Base-by-base conservation (phyloP, 1,140 invertebrate genomes). In the Drosophila kikkawai region DNA sequence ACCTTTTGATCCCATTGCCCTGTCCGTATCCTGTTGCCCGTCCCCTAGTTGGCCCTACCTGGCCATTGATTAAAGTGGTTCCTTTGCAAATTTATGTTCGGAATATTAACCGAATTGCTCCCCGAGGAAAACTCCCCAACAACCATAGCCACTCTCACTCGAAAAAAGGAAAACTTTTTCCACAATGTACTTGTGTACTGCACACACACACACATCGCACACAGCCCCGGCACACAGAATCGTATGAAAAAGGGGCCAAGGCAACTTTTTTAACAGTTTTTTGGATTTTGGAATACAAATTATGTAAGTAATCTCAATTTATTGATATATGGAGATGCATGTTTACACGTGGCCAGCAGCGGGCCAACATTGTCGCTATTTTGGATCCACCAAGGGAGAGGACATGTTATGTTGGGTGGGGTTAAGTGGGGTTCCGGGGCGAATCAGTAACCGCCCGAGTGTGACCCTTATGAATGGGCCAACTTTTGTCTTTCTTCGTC, bases 261-360 rank as follows among this genome's bases (percentile, higher is more conserved):
- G 61, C 66, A 90, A 90, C 85, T 90, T 90, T 87, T 88, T 90
- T 76, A 88, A 85, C 85, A 90, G 78, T 90, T 88, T 83, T 69
- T 88, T 85, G 85, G 81, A 85, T 90, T 88, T 88, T 85, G 86
- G 85, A 85, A 88, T 88, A 88, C 85, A 88, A 90, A 88, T 90
- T 88, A 85, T 88, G 85, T 82, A 85, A 79, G 85, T 88, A 88
- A 88, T 88, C 85, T 88, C 86, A 87, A 88, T 88, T 90, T 90
- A 88, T 88, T 88, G 85, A 88, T 47, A 67, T 73, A 68, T 82
- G 59, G 70, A 67, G 56, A 85, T 80, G 61, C 69, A 75, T 79
- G 79, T 80, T 58, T 69, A 73, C 79, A 78, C 61, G 65, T 78
- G 75, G 55, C 58, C 69, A 57, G 63, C 41, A 75, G 57, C 34